These are phyloP conservation scores for Ptilodon capucinus DNA, from an alignment of 2,888 invertebrate genomes.

Conservation along the genomic window DNA sequence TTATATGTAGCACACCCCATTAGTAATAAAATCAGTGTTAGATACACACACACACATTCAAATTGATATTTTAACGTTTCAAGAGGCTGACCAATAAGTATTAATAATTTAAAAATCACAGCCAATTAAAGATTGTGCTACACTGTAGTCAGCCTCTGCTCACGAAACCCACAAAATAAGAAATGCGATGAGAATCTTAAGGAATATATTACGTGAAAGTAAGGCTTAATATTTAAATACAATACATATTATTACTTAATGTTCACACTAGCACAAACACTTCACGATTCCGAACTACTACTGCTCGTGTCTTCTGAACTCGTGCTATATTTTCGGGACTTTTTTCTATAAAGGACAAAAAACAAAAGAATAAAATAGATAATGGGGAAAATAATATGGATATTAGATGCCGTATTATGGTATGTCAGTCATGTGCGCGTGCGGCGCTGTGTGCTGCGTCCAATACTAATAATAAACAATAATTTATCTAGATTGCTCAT, in stretches of 20 bases:
- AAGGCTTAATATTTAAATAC: conserved; percentile 39
- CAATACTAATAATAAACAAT: too few relatives aligned
- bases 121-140: conserved; percentile 18
- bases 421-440: conserved; percentile 10
- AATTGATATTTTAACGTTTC: conserved; percentile 17
- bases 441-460: neutral
- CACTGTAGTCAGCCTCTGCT: conserved; percentile 15
- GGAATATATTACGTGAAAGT: conserved; percentile 39
- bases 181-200: conserved; percentile 25
- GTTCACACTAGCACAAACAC: conserved; percentile 58
- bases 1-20: conserved; percentile 65
- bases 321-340: conserved; percentile 76
- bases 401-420: conserved; percentile 42
- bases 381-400: conserved; percentile 39
- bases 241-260: conserved; percentile 55
- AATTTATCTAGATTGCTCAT: too few relatives aligned
- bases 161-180: conserved; percentile 15
- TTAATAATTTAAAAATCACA: conserved; percentile 24
- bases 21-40: conserved; percentile 44
- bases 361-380: conserved; percentile 58
- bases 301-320: conserved; percentile 75
- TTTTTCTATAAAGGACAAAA: conserved; percentile 82
- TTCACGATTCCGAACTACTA: conserved; percentile 73
- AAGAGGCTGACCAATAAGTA: conserved; percentile 23
- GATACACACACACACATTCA: conserved; percentile 36